phyloP scores from a whole-genome alignment of 2,888 invertebrate species.

The Tipula vernalis region DNA sequence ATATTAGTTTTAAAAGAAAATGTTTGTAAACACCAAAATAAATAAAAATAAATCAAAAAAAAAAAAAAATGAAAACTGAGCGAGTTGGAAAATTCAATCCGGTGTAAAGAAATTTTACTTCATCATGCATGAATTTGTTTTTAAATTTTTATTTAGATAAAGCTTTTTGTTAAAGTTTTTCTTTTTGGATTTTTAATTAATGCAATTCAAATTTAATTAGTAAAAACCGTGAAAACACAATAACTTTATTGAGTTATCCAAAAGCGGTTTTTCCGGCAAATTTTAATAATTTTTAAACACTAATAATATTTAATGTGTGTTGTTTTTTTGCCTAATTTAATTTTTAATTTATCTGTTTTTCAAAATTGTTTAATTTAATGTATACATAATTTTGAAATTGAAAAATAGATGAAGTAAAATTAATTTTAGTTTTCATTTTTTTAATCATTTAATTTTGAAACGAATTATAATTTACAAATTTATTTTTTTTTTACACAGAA shows the following conservation, averaged over 20 bases:
- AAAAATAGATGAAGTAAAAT: background rate
- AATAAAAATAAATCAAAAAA: background rate
- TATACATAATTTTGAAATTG: background rate
- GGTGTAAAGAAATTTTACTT: background rate
- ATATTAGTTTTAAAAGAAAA: background rate
- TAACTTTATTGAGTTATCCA: background rate
- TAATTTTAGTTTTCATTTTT: background rate
- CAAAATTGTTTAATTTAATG: background rate
- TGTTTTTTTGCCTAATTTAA: background rate
- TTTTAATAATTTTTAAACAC: background rate
- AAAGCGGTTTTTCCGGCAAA: background rate
- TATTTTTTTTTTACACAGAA: background rate
- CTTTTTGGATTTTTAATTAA: background rate
- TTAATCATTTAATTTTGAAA: background rate
- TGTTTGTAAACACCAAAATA: background rate
- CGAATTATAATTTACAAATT: background rate
- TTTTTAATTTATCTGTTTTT: background rate
- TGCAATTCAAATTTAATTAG: background rate
- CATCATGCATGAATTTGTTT: background rate
- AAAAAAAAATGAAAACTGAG: background rate
- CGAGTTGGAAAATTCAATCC: background rate
- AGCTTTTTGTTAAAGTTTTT: background rate
- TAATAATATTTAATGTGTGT: background rate
- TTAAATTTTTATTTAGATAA: background rate
- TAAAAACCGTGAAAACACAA: background rate